These are phyloP conservation scores for Strongylocentrotus purpuratus DNA, from an alignment of 35 echinoderm and acorn worm genomes.

Conservation along the genomic window DNA sequence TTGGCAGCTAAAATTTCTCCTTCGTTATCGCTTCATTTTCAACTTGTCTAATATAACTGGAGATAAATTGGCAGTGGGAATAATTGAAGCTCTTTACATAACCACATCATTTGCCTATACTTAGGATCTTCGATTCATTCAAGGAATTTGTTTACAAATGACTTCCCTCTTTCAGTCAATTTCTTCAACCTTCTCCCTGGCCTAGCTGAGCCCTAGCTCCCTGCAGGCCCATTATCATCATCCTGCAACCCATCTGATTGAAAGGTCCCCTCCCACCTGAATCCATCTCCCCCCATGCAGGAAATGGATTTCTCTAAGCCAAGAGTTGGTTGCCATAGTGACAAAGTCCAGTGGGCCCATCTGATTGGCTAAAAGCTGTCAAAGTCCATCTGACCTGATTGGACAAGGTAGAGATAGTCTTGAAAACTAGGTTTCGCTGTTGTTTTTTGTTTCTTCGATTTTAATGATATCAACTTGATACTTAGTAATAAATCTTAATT, in stretches of 20 bases:
- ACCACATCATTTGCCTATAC: not conserved
- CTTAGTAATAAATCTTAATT: too few relatives aligned
- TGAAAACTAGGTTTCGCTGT: not conserved
- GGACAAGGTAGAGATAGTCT: not conserved
- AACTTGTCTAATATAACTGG: too few relatives aligned
- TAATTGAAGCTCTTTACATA: not conserved
- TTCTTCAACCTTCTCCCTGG: not conserved
- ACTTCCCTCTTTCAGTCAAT: not conserved
- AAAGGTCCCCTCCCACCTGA: not conserved
- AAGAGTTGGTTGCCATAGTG: not conserved
- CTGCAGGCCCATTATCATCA: not conserved
- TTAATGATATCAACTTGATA: too few relatives aligned
- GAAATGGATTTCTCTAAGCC: not conserved
- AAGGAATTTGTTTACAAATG: not conserved
- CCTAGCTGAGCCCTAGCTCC: not conserved
- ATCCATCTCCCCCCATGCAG: not conserved
- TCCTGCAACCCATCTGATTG: not conserved
- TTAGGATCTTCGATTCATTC: not conserved
- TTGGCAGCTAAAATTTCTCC: too few relatives aligned
- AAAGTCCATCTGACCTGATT: not conserved
- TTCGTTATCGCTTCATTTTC: too few relatives aligned
- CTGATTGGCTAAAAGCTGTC: conserved; percentile 10
- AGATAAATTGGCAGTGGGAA: too few relatives aligned
- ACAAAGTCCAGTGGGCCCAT: not conserved
- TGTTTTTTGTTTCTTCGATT: too few relatives aligned